Evolutionary conservation across 2,113 vertebrate genomes (phyloP), one percentile per base, ranked within the genome.

Genomic region (Tachysurus vachellii): DNA sequence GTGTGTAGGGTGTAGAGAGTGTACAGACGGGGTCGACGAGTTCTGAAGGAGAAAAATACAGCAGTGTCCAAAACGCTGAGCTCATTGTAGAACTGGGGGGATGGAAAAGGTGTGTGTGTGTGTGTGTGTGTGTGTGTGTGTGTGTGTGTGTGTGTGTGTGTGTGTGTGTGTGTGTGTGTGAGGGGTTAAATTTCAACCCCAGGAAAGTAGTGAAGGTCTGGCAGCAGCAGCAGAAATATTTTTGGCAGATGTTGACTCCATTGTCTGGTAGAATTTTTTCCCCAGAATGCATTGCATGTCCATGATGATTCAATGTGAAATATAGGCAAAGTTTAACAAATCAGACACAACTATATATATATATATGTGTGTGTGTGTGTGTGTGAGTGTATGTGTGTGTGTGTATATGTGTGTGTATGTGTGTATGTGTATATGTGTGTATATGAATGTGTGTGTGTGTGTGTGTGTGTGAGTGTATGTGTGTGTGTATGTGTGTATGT

Each of bases 271-370:
- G 36, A 85, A 87, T 21, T 47, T 64, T 82, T n/a, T 81, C 88
- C 90, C 83, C 90, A 91, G 36, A 84, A 70, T 82, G 80, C 66
- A 87, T 71, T 82, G 66, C 59, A 81, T 83, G 81, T 88, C 80
- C 82, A 85, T 68, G 42, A 68, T 14, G 64, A 59, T 42, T 76
- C 26, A 79, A 53, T 83, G 54, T n/a, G 31, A 79, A 85, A 87
- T 82, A 28, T 21, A 59, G 17, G 77, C 19, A 16, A 53, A 31
- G 82, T 73, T 87, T 81, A 80, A 50, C 71, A 42, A 61, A 42
- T 54, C 53, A 53, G 82, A 89, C 68, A 75, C 23, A 28, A 70
- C 50, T 54, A 71, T 21, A 71, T 71, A 23, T 42, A 0, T 26
- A 36, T 19, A 5, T 28, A 28, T 56, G 79, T 70, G 54, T 85